Conservation (phyloP, 2,888 invertebrate species). For the Drosophila paracracens region DNA sequence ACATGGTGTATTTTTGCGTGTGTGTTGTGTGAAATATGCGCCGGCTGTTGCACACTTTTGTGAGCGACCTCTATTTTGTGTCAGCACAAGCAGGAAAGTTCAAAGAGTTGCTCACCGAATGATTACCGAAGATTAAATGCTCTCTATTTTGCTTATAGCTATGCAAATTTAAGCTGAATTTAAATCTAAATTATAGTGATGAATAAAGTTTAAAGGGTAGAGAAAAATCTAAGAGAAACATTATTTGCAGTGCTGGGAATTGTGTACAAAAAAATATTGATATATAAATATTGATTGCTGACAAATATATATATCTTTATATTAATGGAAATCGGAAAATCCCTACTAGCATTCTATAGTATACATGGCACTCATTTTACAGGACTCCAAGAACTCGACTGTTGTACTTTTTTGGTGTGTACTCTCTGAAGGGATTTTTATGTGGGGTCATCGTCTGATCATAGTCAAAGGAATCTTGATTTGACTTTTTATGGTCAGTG, state of each 20-base stretch:
- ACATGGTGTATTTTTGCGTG: neutral
- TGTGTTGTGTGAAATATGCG: slow-evolving; percentile 36
- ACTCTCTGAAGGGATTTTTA: slow-evolving; percentile 14
- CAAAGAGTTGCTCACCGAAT: too few relatives aligned
- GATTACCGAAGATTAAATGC: slow-evolving; percentile 3
- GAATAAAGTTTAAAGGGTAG: too few relatives aligned
- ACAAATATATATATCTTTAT: neutral
- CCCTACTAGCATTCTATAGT: neutral
- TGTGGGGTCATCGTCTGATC: slow-evolving; percentile 51
- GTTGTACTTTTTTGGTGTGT: slow-evolving; percentile 16
- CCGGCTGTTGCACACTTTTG: slow-evolving; percentile 66
- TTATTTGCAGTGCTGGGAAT: neutral
- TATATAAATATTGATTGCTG: neutral
- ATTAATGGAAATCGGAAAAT: neutral
- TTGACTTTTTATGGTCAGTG: slow-evolving; percentile 40
- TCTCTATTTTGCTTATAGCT: neutral
- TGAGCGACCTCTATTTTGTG: slow-evolving; percentile 29
- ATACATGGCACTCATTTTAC: slow-evolving; percentile 5
- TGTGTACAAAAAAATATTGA: neutral
- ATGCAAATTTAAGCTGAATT: neutral
- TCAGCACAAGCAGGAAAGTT: slow-evolving; percentile 1
- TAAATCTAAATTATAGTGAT: neutral
- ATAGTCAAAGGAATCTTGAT: slow-evolving; percentile 34
- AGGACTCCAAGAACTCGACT: slow-evolving; percentile 12
- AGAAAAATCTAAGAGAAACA: neutral